Conservation (phyloP, 1,140 invertebrate species). For the Drosophila sucinea region DNA sequence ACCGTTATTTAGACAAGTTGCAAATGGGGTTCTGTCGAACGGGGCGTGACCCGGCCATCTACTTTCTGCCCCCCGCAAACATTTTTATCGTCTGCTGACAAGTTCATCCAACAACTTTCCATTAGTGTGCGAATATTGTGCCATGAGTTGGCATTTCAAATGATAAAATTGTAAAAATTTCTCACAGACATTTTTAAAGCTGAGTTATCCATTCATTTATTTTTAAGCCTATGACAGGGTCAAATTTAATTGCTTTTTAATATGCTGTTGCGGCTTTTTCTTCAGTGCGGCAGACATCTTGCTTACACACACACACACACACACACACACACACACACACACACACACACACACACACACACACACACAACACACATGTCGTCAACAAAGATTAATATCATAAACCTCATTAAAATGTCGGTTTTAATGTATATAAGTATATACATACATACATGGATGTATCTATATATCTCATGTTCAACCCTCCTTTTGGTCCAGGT, state of each 20-base stretch:
- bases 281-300: constrained; percentile 10
- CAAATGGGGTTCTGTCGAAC: constrained; percentile 1
- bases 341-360: constrained; percentile 3
- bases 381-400: constrained; percentile 71
- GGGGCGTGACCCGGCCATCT: constrained; percentile 57
- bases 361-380: constrained; percentile 24
- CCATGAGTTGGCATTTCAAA: constrained; percentile 33
- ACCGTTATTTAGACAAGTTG: neutral
- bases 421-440: constrained; percentile 66
- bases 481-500: neutral
- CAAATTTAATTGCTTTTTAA: constrained; percentile 54
- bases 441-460: constrained; percentile 25
- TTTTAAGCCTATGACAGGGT: constrained; percentile 26
- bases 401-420: constrained; percentile 78
- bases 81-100: constrained; percentile 79
- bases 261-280: constrained; percentile 20
- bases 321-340: neutral
- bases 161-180: neutral
- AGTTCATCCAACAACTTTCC: constrained; percentile 71
- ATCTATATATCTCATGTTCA: neutral
- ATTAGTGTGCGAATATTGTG: constrained; percentile 49
- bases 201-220: constrained; percentile 1
- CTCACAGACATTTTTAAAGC: constrained; percentile 33
- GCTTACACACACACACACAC: neutral
- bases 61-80: constrained; percentile 39